These are phyloP conservation scores for Lepidostoma basale DNA, from an alignment of 1,140 invertebrate species.

Conservation along the genomic window DNA sequence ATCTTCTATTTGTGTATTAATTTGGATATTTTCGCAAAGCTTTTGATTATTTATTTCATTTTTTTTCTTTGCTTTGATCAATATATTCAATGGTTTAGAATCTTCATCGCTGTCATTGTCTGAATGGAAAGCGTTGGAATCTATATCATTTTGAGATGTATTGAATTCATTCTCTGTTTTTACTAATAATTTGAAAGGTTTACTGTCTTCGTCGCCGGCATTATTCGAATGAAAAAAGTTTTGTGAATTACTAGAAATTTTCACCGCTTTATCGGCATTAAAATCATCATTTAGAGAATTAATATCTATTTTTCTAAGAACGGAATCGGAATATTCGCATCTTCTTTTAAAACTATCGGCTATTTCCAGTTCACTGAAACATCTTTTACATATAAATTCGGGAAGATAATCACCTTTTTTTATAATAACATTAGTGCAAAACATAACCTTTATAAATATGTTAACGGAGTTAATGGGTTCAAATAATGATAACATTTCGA, in stretches of 20 bases:
- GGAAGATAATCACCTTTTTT: constrained; percentile 20
- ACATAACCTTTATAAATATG: constrained; percentile 22
- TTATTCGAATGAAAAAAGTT: neutral
- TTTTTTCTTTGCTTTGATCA: neutral
- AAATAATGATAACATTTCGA: neutral
- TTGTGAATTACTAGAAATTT: neutral
- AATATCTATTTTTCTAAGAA: constrained; percentile 10
- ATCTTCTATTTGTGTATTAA: no score
- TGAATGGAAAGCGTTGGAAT: neutral
- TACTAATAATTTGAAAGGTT: neutral
- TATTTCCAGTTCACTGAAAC: constrained; percentile 31
- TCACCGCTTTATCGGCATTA: neutral
- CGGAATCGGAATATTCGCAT: constrained; percentile 35
- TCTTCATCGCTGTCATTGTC: neutral
- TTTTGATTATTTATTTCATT: no score
- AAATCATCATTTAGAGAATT: neutral
- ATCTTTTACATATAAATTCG: constrained; percentile 24
- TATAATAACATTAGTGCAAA: constrained; percentile 33
- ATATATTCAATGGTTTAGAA: constrained; percentile 1
- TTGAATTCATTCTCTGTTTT: neutral
- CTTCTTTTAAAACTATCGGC: constrained; percentile 35
- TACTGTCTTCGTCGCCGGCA: neutral
- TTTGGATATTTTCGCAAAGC: no score
- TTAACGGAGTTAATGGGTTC: neutral
- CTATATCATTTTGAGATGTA: neutral